Conservation (phyloP, 2,113 vertebrate genomes). For the Halichoerus grypus region DNA sequence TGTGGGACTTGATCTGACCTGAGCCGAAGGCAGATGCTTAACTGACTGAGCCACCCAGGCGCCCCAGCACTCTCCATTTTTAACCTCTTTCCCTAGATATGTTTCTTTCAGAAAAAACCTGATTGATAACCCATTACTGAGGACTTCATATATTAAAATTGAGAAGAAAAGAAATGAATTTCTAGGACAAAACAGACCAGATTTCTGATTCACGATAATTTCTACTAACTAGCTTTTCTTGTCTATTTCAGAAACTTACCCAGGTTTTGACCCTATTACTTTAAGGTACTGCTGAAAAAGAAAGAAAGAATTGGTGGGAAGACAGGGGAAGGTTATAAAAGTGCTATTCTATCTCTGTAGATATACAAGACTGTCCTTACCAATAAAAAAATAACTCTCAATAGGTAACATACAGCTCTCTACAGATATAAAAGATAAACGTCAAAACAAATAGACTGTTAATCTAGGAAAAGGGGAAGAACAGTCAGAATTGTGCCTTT, state of each 20-base stretch:
- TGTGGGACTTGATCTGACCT: too few species aligned
- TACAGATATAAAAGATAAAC: background rate
- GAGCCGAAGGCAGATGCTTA: too few species aligned
- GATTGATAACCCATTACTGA: background rate
- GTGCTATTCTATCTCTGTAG: background rate
- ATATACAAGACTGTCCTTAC: background rate
- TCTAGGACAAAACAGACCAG: background rate
- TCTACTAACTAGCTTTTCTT: slow-evolving; percentile 3
- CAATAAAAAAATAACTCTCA: background rate
- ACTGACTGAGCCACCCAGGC: too few species aligned
- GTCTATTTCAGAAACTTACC: background rate
- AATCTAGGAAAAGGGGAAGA: background rate
- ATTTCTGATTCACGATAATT: background rate
- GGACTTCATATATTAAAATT: background rate
- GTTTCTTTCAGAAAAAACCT: slow-evolving; percentile 1
- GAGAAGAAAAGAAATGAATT: slow-evolving; percentile 37
- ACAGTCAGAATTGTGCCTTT: background rate
- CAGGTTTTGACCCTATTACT: background rate
- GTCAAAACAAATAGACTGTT: background rate
- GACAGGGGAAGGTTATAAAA: background rate
- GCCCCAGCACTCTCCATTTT: background rate
- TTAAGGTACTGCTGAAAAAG: background rate
- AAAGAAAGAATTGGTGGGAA: background rate
- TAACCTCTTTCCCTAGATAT: background rate
- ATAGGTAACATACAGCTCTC: background rate